Evolutionary conservation across 2,113 vertebrate species (phyloP), one percentile per base, ranked within the genome.

Genomic region (Centrocercus urophasianus): DNA sequence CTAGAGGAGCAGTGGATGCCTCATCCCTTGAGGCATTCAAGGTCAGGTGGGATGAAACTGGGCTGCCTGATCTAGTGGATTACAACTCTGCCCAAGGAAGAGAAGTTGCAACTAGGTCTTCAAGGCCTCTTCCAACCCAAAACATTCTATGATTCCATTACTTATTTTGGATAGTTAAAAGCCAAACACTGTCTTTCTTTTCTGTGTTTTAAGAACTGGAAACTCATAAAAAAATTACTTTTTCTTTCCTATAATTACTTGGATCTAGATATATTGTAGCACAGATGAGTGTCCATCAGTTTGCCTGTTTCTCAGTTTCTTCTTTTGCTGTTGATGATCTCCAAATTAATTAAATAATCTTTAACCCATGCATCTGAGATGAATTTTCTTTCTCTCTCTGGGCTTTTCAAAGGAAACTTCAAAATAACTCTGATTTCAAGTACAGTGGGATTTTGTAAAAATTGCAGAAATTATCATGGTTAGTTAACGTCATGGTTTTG

Each of bases 301-400:
- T 65, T 84, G 17, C 10, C 63, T 67, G 21, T 80, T 89, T 86
- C 82, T 71, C 56, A 67, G 80, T 74, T 88, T 83, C 56, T 91
- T 72, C 32, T 54, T 22, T 94, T 91, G 79, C 54, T 88, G 69
- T 93, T 94, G 90, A 94, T 90, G 64, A 92, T 34, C 83, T 91
- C 94, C 42, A 96, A 47, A 59, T 74, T 80, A 93, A 86, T 96
- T 93, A 95, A 83, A 91, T 71, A 83, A 38, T 93, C 64, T 83
- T 91, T 88, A 95, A 45, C 56, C 17, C 28, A 43, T 71, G 60
- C 28, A 74, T 43, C 42, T 77, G 83, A 76, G 79, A 83, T 14
- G 22, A 83, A 64, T 81, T 83, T 93, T 80, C 38, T 71, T 91
- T 70, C 24, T 93, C 67, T 76, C 67, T 76, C 22, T 40, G 70